Base-by-base conservation (phyloP, 2,888 invertebrate species). In the Stenolophus ochropezus region DNA sequence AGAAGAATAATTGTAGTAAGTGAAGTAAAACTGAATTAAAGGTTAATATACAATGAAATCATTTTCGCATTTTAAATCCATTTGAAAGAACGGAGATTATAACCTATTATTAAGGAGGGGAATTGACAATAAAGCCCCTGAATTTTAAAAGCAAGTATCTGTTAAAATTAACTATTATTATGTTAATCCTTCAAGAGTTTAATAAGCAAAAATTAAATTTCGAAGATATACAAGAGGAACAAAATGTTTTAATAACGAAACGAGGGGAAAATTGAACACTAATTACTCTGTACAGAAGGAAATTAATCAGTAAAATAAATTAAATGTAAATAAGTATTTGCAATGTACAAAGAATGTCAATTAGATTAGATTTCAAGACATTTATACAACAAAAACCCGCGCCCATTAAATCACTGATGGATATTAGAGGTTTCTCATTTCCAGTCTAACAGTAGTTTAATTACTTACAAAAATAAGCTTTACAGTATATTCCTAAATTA, bases 241-340 rank as follows among this genome's bases (percentile, higher is more conserved):
- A 42, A 42, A 42, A 8, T 42, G 33, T 11, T 53, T 53, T 16
- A 53, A 20, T 56, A 56, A 56, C 21, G 18, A 18, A 56, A 56
- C 56, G 56, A 56, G 56, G 56, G 56, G 21, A 56, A 20, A 56
- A 56, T 21, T 8, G 56, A 56, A 6, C 16, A 21, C 18, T 56
- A 56, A 56, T 56, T 56, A 20, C 56, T 56, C 21, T 56, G 21
- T 56, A 56, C 56, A 56, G 21, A 11, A 56, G 56, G 11, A 11
- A 56, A 21, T 56, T 21, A 56, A 56, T 56, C 56, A 56, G 21
- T 8, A 4, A 56, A 56, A 56, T 56, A 56, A 56, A 56, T 56
- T 16, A 56, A 56, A 56, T 56, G 56, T 21, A 56, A 49, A 49
- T 49, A 49, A 11, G 21, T 56, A 56, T 56, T 56, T 20, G 56